phyloP scores from a whole-genome alignment of 2,797 vertebrate genomes.

The Sebastes itinus region DNA sequence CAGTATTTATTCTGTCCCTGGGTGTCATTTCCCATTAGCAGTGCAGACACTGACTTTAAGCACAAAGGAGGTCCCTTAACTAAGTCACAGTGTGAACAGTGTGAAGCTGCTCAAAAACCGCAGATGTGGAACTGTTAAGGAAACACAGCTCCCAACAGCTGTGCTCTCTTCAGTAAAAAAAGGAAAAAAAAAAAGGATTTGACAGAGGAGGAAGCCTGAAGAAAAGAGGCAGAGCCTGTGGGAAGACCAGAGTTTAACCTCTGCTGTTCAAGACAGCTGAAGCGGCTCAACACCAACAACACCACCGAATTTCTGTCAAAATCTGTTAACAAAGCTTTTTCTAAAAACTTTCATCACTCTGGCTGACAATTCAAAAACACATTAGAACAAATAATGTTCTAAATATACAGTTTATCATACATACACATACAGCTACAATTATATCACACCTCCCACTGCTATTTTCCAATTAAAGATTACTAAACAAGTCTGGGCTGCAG shows the following conservation, averaged over 20 bases:
- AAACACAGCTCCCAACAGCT: background rate
- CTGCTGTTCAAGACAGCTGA: background rate
- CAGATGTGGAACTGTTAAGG: background rate
- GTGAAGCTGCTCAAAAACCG: background rate
- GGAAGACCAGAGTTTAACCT: background rate
- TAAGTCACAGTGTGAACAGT: background rate
- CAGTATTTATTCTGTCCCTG: background rate
- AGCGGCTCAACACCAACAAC: background rate
- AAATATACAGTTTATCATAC: background rate
- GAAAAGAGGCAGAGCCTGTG: background rate
- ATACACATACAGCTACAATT: background rate
- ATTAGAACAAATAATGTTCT: background rate
- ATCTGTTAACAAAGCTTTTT: background rate
- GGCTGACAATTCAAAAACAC: background rate
- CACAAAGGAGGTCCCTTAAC: background rate
- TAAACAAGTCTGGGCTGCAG: constrained; percentile 6
- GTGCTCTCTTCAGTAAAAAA: background rate
- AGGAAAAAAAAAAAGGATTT: background rate
- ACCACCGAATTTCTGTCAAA: background rate
- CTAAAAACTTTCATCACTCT: background rate
- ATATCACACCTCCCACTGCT: constrained; percentile 13
- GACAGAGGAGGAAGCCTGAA: background rate
- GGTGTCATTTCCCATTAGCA: background rate
- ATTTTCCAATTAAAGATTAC: constrained; percentile 3
- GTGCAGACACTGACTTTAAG: background rate